These are phyloP conservation scores for Tribolium castaneum DNA, from an alignment of 1,140 invertebrate species.

Conservation along the genomic window DNA sequence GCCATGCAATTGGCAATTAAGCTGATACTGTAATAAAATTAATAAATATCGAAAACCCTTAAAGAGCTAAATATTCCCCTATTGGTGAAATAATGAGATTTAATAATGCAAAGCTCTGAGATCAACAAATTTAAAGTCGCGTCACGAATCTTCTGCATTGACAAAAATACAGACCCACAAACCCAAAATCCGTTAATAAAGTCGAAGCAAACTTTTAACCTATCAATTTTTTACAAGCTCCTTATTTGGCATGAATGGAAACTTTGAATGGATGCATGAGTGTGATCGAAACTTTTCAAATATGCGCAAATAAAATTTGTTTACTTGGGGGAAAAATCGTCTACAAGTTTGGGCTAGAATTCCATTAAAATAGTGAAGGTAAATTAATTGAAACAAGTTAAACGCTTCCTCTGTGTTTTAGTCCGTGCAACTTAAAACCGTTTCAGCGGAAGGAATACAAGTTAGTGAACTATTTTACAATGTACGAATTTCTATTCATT, in stretches of 20 bases:
- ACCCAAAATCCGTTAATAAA: conserved; percentile 19
- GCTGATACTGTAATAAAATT: background rate
- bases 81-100: background rate
- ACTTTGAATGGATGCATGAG: background rate
- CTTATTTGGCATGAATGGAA: conserved; percentile 22
- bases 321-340: background rate
- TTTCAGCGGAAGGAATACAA: conserved; percentile 34
- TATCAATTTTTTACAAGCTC: conserved; percentile 22
- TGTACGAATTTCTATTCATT: conserved; percentile 47
- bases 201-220: background rate
- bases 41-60: background rate
- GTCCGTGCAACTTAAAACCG: conserved; percentile 12
- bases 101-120: background rate
- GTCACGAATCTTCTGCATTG: conserved; percentile 10
- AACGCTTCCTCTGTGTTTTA: conserved; percentile 4
- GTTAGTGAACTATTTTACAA: conserved; percentile 44
- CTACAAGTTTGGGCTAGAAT: background rate
- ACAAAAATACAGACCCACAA: background rate
- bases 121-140: background rate
- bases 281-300: background rate
- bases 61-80: background rate
- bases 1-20: background rate
- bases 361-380: conserved; percentile 9
- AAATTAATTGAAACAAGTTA: conserved; percentile 31
- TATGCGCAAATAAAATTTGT: background rate